Conservation (phyloP, 2,888 invertebrate genomes). For the Cyclophora albipunctata region DNA sequence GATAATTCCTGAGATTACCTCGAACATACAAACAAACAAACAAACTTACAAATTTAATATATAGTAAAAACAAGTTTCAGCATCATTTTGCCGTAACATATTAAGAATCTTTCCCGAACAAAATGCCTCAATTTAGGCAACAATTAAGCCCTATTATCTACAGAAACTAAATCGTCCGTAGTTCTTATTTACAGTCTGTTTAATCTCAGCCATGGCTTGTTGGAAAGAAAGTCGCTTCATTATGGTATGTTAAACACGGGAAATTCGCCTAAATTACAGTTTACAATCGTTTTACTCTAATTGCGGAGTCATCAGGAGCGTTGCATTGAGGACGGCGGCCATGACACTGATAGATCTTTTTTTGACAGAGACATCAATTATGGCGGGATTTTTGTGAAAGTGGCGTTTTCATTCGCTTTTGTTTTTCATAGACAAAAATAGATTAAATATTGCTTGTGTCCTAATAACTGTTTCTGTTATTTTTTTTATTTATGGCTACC, state of each 20-base stretch:
- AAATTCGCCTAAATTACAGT: constrained; percentile 62
- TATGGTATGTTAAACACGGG: constrained; percentile 56
- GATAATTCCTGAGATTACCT: no score
- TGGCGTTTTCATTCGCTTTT: no score
- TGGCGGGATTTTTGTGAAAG: constrained; percentile 25
- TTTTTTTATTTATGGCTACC: no score
- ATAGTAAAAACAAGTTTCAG: no score
- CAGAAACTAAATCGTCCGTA: constrained; percentile 10
- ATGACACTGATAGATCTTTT: constrained; percentile 31
- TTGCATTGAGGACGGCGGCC: constrained; percentile 41
- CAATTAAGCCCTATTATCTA: not conserved
- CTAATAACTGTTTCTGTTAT: no score
- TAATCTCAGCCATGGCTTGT: constrained; percentile 44
- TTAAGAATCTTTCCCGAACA: not conserved
- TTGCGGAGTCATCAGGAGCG: constrained; percentile 54
- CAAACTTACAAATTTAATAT: no score
- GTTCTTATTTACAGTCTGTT: constrained; percentile 62
- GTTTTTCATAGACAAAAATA: not conserved
- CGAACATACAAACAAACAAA: no score
- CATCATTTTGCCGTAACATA: no score
- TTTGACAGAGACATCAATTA: constrained; percentile 54
- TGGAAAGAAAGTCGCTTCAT: constrained; percentile 62
- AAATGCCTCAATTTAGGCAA: not conserved
- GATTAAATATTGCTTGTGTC: no score
- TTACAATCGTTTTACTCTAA: constrained; percentile 67